Evolutionary conservation across 2,888 invertebrate genomes (phyloP).

Genomic region (Lycaena phlaeas): DNA sequence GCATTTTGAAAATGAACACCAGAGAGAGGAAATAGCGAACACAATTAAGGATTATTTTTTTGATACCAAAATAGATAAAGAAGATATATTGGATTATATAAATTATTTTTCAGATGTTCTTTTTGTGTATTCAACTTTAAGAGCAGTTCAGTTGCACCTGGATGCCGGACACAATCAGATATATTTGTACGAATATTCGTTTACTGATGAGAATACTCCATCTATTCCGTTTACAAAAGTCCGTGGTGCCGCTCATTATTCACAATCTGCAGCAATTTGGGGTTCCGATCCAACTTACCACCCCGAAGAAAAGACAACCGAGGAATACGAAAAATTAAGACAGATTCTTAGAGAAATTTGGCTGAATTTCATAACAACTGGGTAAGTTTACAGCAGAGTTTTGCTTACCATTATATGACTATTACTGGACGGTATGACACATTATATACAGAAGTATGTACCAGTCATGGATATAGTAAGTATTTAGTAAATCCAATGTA

Average conservation of each 20-base stretch:
- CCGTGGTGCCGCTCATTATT: conserved; percentile 18
- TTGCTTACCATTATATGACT: too few species aligned
- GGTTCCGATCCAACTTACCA: neutral
- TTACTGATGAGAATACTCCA: conserved; percentile 26
- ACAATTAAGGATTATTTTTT: conserved; percentile 23
- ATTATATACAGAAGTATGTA: too few species aligned
- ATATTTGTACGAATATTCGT: conserved; percentile 38
- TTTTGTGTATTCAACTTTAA: conserved; percentile 27
- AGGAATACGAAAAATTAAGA: conserved; percentile 25
- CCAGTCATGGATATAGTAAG: too few species aligned
- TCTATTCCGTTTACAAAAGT: conserved; percentile 25
- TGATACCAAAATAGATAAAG: conserved; percentile 22
- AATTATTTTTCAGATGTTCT: conserved; percentile 43
- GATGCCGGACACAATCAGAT: conserved; percentile 32
- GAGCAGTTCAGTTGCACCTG: conserved; percentile 26
- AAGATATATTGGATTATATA: conserved; percentile 28
- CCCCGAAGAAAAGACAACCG: conserved; percentile 9
- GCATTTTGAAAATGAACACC: neutral
- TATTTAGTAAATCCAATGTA: too few species aligned
- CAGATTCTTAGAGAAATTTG: conserved; percentile 23
- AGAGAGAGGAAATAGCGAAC: conserved; percentile 25
- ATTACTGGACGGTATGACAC: too few species aligned
- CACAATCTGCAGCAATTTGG: neutral
- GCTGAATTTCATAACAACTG: conserved; percentile 8
- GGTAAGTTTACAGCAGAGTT: conserved; percentile 8